These are phyloP conservation scores for Megalopta genalis DNA, from an alignment of 1,140 invertebrate genomes.

Conservation along the genomic window DNA sequence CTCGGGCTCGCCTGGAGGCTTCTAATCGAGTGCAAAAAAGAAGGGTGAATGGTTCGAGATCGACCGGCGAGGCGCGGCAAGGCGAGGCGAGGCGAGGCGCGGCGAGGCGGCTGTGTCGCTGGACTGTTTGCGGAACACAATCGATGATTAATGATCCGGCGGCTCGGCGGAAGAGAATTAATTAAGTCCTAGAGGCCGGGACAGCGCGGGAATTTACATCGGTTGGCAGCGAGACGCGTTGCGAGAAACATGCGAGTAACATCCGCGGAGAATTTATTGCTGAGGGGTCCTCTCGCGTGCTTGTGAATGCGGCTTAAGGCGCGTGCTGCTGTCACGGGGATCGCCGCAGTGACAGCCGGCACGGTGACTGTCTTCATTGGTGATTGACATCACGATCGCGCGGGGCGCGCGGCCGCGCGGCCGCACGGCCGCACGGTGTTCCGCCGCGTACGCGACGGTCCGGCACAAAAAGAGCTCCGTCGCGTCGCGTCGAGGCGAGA, in stretches of 20 bases:
- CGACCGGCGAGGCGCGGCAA: neutral
- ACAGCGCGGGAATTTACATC: constrained; percentile 11
- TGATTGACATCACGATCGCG: constrained; percentile 62
- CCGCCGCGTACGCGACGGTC: too few relatives aligned
- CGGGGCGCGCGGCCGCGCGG: neutral
- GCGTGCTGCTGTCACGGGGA: constrained; percentile 29
- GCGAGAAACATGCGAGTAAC: constrained; percentile 15
- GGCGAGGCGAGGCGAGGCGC: too few relatives aligned
- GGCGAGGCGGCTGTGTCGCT: neutral
- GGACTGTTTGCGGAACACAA: neutral
- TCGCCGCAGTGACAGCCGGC: constrained; percentile 44
- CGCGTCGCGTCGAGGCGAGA: too few relatives aligned
- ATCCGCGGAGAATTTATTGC: constrained; percentile 23
- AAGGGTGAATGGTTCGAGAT: neutral
- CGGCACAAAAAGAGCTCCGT: constrained; percentile 39
- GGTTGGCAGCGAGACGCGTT: constrained; percentile 4
- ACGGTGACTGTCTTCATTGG: constrained; percentile 51
- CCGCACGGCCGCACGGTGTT: too few relatives aligned
- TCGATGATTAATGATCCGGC: constrained; percentile 18
- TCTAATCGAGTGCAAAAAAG: neutral
- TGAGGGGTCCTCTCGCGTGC: neutral
- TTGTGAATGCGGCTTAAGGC: constrained; percentile 57
- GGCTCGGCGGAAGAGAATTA: constrained; percentile 1
- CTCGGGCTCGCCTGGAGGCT: neutral
- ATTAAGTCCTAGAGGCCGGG: constrained; percentile 6